A percentile compares a stretch with the other conserved stretches of the same genome.
Evolutionary conservation across 2,797 vertebrate genomes (phyloP).

Genomic region (Gymnothorax reevesii): DNA sequence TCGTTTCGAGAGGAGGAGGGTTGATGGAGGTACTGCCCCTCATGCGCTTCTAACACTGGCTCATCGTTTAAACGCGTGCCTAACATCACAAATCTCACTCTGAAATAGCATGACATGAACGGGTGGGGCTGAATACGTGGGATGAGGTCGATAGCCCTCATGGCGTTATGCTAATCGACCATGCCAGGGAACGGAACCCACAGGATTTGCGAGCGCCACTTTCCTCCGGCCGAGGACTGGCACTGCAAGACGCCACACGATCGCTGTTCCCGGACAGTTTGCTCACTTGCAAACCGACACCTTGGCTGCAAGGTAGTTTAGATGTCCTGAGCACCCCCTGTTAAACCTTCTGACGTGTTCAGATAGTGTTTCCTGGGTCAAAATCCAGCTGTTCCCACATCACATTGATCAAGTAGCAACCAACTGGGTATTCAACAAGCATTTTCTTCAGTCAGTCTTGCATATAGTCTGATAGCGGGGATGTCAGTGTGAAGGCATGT

Average conservation of each 20-base stretch:
- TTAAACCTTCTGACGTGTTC: background rate
- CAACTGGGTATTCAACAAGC: constrained; percentile 3
- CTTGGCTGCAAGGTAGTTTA: background rate
- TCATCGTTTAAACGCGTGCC: background rate
- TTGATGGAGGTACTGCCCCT: constrained; percentile 55
- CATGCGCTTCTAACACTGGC: background rate
- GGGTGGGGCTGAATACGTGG: background rate
- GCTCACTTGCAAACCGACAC: background rate
- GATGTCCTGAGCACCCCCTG: background rate
- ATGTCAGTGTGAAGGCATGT: constrained; percentile 14
- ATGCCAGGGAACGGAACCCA: background rate
- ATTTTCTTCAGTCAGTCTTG: background rate
- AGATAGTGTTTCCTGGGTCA: background rate
- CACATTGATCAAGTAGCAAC: background rate
- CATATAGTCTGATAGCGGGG: background rate
- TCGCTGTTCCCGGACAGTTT: background rate
- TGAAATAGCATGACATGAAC: background rate
- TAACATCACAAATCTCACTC: background rate
- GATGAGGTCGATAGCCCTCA: background rate
- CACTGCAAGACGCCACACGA: background rate
- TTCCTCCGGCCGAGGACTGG: background rate
- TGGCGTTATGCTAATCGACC: background rate
- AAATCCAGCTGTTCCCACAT: background rate
- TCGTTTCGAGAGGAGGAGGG: constrained; percentile 52
- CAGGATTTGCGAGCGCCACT: background rate